A percentile compares a stretch with the other conserved stretches of the same genome.
phyloP scores from a whole-genome alignment of 2,888 invertebrate species.

The Parnassius apollo region DNA sequence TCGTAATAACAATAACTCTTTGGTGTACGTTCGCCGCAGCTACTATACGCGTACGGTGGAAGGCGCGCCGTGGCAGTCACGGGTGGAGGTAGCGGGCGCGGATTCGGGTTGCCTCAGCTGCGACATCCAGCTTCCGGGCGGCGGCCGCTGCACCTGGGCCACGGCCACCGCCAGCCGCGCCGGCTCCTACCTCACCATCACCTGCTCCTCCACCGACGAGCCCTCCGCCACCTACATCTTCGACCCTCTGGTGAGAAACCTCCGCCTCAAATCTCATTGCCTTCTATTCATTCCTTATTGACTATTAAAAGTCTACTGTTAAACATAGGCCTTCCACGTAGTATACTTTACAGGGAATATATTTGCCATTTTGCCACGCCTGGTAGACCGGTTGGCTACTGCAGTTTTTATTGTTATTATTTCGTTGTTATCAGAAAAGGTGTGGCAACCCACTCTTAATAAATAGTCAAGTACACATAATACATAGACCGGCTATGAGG shows the following conservation, averaged over 20 bases:
- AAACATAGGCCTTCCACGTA: no score
- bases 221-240: constrained; percentile 80
- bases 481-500: no score
- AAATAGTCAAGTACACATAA: no score
- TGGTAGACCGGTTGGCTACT: no score
- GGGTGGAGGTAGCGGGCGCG: constrained; percentile 84
- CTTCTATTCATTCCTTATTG: no score
- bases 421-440: no score
- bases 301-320: no score
- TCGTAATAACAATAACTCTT: no score
- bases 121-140: constrained; percentile 77
- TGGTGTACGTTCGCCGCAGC: constrained; percentile 59
- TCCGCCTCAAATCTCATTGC: background rate
- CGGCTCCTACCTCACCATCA: constrained; percentile 84
- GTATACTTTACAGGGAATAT: no score
- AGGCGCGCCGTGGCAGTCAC: constrained; percentile 84
- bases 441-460: no score
- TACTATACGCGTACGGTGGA: constrained; percentile 87
- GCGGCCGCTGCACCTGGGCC: constrained; percentile 82
- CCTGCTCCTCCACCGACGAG: constrained; percentile 87
- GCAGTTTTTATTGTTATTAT: no score
- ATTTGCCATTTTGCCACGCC: no score
- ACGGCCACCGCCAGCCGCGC: constrained; percentile 82
- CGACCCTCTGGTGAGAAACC: constrained; percentile 60
- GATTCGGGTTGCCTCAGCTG: constrained; percentile 86